These are phyloP conservation scores for Paraescarpia echinospica DNA, from an alignment of 1,140 invertebrate genomes.

Conservation along the genomic window DNA sequence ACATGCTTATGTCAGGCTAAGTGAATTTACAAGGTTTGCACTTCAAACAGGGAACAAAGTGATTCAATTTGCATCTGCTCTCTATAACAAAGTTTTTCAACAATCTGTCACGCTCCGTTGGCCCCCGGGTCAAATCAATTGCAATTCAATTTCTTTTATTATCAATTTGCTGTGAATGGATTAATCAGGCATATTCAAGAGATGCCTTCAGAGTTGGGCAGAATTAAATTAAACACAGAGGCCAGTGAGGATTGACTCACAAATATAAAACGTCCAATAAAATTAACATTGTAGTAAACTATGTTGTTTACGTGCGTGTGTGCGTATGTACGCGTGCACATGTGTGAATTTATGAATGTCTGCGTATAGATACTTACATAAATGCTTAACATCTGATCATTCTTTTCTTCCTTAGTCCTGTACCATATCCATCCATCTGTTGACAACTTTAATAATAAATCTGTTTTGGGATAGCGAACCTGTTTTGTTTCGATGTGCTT, in stretches of 20 bases:
- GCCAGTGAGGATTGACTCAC: not conserved
- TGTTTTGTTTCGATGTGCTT: too few species aligned
- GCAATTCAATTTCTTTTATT: not conserved
- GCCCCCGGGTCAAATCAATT: not conserved
- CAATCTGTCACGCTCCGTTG: not conserved
- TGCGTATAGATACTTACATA: too few species aligned
- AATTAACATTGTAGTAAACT: not conserved
- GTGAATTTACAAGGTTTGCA: not conserved
- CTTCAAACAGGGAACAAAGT: not conserved
- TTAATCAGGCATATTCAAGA: not conserved
- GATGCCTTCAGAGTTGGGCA: not conserved
- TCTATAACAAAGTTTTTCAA: not conserved
- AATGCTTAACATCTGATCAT: too few species aligned
- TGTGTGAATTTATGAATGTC: too few species aligned
- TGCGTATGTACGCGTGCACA: not conserved
- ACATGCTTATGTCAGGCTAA: constrained; percentile 1
- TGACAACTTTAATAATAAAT: too few species aligned
- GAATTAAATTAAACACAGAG: not conserved
- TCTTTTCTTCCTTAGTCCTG: too few species aligned
- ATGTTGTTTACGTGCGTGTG: not conserved
- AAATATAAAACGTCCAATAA: not conserved
- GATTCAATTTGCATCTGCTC: not conserved
- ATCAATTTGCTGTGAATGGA: not conserved
- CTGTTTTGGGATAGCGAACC: too few species aligned
- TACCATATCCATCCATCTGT: too few species aligned